These are phyloP conservation scores for Myanophis thanlyinensis DNA, from an alignment of 2,113 vertebrate genomes.

Conservation along the genomic window DNA sequence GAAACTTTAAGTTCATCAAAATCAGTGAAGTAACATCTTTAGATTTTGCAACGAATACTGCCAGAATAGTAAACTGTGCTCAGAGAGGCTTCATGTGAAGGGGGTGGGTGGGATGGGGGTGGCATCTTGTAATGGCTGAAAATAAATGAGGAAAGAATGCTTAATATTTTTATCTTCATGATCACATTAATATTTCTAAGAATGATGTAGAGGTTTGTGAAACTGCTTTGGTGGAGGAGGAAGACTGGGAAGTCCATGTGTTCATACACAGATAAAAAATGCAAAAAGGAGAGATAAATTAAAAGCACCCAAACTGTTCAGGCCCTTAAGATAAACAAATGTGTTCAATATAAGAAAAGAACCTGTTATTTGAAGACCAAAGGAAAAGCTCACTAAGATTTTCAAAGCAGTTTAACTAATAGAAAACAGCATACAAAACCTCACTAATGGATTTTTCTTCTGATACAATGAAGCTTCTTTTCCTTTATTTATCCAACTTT, in stretches of 20 bases:
- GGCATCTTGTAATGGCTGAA: slow-evolving; percentile 21
- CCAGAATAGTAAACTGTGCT: neutral
- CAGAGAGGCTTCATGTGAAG: neutral
- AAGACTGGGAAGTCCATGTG: neutral
- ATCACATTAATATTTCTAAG: slow-evolving; percentile 39
- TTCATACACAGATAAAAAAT: slow-evolving; percentile 43
- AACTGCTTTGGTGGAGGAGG: slow-evolving; percentile 31
- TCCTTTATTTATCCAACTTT: slow-evolving; percentile 63
- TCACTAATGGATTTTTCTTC: slow-evolving; percentile 57
- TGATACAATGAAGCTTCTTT: slow-evolving; percentile 52
- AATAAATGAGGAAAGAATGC: slow-evolving; percentile 35
- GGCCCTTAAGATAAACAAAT: slow-evolving; percentile 61
- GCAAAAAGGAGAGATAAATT: slow-evolving; percentile 48
- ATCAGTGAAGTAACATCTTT: neutral
- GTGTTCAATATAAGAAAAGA: slow-evolving; percentile 49
- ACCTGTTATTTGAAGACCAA: slow-evolving; percentile 51
- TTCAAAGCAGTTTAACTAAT: slow-evolving; percentile 63
- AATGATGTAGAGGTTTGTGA: slow-evolving; percentile 5
- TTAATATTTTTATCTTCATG: slow-evolving; percentile 32
- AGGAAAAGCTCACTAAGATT: slow-evolving; percentile 54
- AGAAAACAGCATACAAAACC: slow-evolving; percentile 63
- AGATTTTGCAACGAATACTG: neutral
- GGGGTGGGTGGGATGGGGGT: neutral
- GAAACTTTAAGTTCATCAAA: neutral
- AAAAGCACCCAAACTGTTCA: slow-evolving; percentile 53